Evolutionary conservation across 2,113 vertebrate species (phyloP).

Genomic region (Apodemus speciosus): DNA sequence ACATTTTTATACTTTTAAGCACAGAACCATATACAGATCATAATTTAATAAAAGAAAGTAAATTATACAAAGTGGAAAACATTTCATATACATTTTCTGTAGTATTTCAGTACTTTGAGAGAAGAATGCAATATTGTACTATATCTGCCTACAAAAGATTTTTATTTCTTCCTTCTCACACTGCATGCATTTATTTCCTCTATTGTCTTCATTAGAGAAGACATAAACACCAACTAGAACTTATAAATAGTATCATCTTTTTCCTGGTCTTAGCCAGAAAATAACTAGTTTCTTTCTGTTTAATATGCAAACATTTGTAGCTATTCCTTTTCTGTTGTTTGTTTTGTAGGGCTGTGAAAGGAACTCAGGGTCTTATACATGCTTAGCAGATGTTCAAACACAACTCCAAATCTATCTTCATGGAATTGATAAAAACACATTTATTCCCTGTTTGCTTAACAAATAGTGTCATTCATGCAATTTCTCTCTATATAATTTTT

Average conservation of each 20-base stretch:
- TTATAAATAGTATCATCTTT: not conserved
- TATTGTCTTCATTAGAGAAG: not conserved
- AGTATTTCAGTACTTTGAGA: not conserved
- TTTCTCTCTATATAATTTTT: not conserved
- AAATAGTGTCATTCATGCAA: not conserved
- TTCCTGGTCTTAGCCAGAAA: not conserved
- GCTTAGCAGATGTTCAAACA: not conserved
- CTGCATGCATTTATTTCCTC: not conserved
- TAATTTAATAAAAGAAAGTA: not conserved
- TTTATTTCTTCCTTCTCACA: not conserved
- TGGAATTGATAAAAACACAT: not conserved
- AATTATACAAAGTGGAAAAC: not conserved
- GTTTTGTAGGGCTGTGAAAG: not conserved
- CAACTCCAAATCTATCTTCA: not conserved
- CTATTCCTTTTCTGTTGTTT: not conserved
- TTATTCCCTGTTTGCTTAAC: not conserved
- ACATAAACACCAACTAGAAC: not conserved
- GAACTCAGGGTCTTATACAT: not conserved
- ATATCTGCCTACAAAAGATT: not conserved
- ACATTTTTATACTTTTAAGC: not conserved
- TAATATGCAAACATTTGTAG: not conserved
- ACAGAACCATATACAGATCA: not conserved
- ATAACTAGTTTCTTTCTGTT: not conserved
- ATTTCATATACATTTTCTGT: not conserved
- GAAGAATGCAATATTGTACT: not conserved